Base-by-base conservation (phyloP, 2,113 vertebrate species). In the Tetrax tetrax region DNA sequence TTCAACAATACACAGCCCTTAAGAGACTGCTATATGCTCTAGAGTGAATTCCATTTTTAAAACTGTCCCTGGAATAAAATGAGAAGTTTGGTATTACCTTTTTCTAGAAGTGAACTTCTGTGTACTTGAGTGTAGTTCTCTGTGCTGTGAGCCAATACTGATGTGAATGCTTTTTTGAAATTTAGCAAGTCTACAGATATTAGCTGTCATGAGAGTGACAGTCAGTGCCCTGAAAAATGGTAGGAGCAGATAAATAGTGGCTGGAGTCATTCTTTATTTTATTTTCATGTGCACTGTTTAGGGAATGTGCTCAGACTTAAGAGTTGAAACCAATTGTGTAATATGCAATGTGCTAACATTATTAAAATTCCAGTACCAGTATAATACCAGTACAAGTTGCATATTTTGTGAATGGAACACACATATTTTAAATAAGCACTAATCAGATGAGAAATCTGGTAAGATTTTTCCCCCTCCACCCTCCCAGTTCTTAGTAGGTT, bases 281-380 rank as follows among this genome's bases (percentile, higher is more conserved):
- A 12, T 78, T 78, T 38, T 15, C 31, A 9, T 31, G 14, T 27
- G 16, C 12, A 3, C 9, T 38, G 35, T 47, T 43, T 18, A 43
- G 20, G 35, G 19, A 53, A 10, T 2, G 14, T 45, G 29, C 66
- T 71, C n/a, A 31, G 27, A 21, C 4, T 60, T 33, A 6, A n/a
- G 53, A 29, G 41, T 31, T 17, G 38, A 8, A 89, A 24, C 14
- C 2, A 1, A 6, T 13, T 66, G 54, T 3, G 2, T 14, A 59
- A 4, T 22, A 6, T n/a, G 25, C 22, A 15, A 2, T 13, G 14
- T 54, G 54, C 19, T n/a, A 27, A 16, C 1, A 0, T 38, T 43
- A 29, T 51, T 66, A 18, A 75, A 88, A 54, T 53, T 29, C 41
- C 23, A 35, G 31, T 41, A 13, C 23, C 19, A 19, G 23, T 38